Evolutionary conservation across 2,797 vertebrate species (phyloP).

Genomic region (Pitangus sulphuratus): DNA sequence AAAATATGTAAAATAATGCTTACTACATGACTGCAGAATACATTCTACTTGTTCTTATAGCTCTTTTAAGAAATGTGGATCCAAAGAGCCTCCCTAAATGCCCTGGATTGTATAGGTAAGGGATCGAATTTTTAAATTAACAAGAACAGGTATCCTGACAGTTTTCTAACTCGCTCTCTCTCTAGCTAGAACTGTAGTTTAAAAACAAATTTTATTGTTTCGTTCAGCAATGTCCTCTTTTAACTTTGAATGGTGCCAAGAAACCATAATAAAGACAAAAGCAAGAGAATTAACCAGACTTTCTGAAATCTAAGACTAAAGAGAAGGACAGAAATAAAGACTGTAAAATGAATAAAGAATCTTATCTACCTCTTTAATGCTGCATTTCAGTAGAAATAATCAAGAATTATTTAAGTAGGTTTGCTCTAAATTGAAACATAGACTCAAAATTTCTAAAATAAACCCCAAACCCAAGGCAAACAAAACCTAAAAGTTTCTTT

Average conservation of each 20-base stretch:
- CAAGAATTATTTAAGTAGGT: neutral
- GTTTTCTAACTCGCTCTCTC: neutral
- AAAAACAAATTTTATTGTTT: neutral
- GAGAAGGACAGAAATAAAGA: neutral
- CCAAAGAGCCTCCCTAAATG: neutral
- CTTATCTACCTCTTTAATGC: neutral
- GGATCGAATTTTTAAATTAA: neutral
- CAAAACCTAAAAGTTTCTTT: accelerated
- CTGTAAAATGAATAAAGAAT: neutral
- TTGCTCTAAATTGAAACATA: neutral
- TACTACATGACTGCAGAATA: neutral
- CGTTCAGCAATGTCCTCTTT: neutral
- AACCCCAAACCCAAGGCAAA: neutral
- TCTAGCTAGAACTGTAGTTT: neutral
- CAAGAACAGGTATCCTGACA: neutral
- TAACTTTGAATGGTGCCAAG: neutral
- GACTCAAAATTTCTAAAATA: neutral
- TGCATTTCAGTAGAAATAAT: neutral
- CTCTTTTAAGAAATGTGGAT: neutral
- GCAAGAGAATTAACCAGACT: neutral
- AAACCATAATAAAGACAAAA: neutral
- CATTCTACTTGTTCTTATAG: neutral
- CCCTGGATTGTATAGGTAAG: neutral
- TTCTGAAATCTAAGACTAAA: neutral
- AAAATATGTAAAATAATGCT: neutral